A percentile compares a stretch with the other conserved stretches of the same genome.
These are phyloP conservation scores for Drosophila macrospina DNA, from an alignment of 2,888 invertebrate genomes.

Conservation along the genomic window DNA sequence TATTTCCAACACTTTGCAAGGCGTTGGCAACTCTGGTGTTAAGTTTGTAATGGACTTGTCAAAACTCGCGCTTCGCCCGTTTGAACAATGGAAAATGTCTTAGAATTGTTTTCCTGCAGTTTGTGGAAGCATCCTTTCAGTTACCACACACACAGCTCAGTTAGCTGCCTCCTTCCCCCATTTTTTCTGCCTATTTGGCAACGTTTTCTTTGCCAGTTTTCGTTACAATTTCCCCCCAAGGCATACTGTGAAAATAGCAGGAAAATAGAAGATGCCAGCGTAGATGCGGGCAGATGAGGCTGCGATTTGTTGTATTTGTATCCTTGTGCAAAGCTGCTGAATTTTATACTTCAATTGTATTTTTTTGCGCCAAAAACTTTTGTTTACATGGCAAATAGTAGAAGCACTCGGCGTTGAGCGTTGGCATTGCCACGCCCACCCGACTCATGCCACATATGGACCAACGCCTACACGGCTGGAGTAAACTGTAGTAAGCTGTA, in stretches of 20 bases:
- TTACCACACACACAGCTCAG: slow-evolving; percentile 5
- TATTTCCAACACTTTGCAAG: not conserved
- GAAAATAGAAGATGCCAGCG: not conserved
- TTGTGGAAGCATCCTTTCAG: slow-evolving; percentile 24
- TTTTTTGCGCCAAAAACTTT: slow-evolving; percentile 70
- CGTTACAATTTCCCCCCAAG: slow-evolving; percentile 43
- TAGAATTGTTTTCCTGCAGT: slow-evolving; percentile 24
- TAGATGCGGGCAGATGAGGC: slow-evolving; percentile 68
- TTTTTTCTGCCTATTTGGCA: slow-evolving; percentile 13
- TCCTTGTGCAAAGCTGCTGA: slow-evolving; percentile 39
- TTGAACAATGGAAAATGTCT: slow-evolving; percentile 43
- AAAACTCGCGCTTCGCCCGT: slow-evolving; percentile 51
- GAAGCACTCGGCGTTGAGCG: slow-evolving; percentile 14
- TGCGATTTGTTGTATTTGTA: slow-evolving; percentile 49
- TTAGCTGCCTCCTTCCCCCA: not conserved
- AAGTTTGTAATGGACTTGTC: slow-evolving; percentile 51
- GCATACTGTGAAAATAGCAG: slow-evolving; percentile 11
- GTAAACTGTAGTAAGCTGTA: slow-evolving; percentile 33
- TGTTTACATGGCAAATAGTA: slow-evolving; percentile 79
- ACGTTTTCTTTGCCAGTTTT: slow-evolving; percentile 57
- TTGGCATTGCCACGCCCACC: slow-evolving; percentile 21
- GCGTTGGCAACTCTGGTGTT: slow-evolving; percentile 25
- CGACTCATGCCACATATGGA: slow-evolving; percentile 14
- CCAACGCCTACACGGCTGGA: slow-evolving; percentile 31
- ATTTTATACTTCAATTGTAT: slow-evolving; percentile 75